Base-by-base conservation (phyloP, 2,888 invertebrate genomes). In the Pheosia tremula region DNA sequence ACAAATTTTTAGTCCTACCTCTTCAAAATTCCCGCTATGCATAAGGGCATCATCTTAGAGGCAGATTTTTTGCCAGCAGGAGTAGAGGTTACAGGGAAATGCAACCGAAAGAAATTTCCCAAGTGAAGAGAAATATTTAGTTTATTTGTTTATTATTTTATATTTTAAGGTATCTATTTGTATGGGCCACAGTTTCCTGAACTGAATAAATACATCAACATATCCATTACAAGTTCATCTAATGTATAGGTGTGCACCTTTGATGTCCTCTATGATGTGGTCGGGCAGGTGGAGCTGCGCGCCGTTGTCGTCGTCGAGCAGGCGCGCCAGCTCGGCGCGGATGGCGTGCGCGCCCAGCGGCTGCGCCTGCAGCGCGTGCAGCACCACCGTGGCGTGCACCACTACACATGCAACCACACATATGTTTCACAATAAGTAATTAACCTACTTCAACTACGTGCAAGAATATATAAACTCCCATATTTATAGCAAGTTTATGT, bases 361-460 rank as follows among this genome's bases (percentile, higher is more conserved):
- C 75, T 97, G 95, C 56, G 97, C 95, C 88, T 98, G 97, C 94
- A 98, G 96, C 3, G 98, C 97, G 79, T 96, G 96, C 54, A 99
- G 91, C 64, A 99, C 95, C 52, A 98, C 97, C 57, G 97, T 96
- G 3, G 98, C 97, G 89, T 98, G 97, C 80, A 96, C 98, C 77
- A 99, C 96, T 65, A 98, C 58, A 10, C 24, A 52, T 24, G 24
- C 49, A 49, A n/a, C 13, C 5, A 49, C 49, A 49, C 11, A 5
- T n/a, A 13, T 10, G 5, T 10, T 5, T n/a, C n/a, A 49, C 24
- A 24, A 24, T 24, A 24, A 24, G 24, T 24, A 24, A 24, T 24
- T 0, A 24, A 24, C 24, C 24, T 24, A 24, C 24, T 24, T 24
- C 24, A 24, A 24, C 24, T 24, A 24, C 24, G 24, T 24, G 24